These are phyloP conservation scores for Ptychadena robeensis DNA, from an alignment of 2,797 vertebrate species.

Conservation along the genomic window DNA sequence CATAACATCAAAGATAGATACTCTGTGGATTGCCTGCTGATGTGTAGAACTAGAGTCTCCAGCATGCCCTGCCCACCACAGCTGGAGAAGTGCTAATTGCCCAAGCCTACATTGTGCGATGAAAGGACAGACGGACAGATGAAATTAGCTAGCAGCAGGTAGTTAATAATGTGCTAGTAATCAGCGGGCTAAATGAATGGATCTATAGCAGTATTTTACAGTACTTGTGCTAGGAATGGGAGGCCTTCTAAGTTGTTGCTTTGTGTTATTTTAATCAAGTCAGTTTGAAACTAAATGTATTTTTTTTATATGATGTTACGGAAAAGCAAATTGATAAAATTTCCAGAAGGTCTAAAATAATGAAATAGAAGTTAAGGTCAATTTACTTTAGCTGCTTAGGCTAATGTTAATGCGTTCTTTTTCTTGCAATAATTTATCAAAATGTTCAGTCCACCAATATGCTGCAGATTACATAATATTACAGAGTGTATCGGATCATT, in stretches of 20 bases:
- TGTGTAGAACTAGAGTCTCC: conserved; percentile 5
- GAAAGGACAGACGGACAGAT: neutral
- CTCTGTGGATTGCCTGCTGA: conserved; percentile 22
- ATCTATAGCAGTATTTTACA: neutral
- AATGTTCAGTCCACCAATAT: no score
- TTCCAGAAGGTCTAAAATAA: no score
- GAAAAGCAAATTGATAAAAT: no score
- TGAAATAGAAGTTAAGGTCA: no score
- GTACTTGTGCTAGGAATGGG: neutral
- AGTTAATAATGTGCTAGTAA: neutral
- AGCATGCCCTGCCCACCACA: neutral
- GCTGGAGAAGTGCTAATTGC: neutral
- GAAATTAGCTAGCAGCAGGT: neutral
- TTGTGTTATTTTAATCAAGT: neutral
- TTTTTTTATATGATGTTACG: no score
- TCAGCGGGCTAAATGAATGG: neutral
- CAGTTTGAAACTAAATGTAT: neutral
- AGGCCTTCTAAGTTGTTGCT: neutral
- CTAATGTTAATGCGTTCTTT: no score
- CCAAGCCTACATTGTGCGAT: neutral
- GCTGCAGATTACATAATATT: no score
- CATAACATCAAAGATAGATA: conserved; percentile 2
- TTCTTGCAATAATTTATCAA: no score
- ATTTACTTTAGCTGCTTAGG: no score
- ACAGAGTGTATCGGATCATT: no score